Evolutionary conservation across 2,113 vertebrate species (phyloP), one percentile per base, ranked within the genome.

Genomic region (Mesocricetus auratus): DNA sequence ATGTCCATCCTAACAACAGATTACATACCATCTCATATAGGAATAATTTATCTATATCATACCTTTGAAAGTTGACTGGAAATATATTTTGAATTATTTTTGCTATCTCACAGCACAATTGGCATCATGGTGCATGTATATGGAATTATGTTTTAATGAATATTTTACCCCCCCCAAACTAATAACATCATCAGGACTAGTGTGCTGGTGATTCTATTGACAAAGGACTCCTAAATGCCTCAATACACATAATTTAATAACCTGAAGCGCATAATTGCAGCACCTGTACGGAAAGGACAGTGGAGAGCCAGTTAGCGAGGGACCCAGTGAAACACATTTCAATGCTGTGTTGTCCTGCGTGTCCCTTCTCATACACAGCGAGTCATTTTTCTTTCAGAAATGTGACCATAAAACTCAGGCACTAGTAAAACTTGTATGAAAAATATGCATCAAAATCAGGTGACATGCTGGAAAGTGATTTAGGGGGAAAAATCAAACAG

Each of bases 11-110:
- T 73, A 96, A 85, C n/a, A 83, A 68, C 36, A 74, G 42, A 74
- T 83, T 50, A 62, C 31, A 22, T 56, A 69, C 71, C 58, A 83
- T 24, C 29, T 71, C 69, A 50, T 36, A 29, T 5, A 56, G 53
- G 53, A 56, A 56, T 17, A 73, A 75, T 74, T 94, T 26, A 89
- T 62, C 45, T 12, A 29, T 29, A 75, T 16, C 11, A 64, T 71
- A 86, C 81, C 83, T 92, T 94, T 90, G 45, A 82, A 78, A 78
- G 31, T n/a, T 62, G 71, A 74, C 26, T 66, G 12, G 64, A 89
- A 78, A 93, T 45, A 24, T 53, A 86, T 45, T 89, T 78, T 68
- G 47, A 96, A 69, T 87, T 94, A 53, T 68, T 94, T 96, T 90
- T 93, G 66, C 45, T 86, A 78, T 62, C 58, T 73, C 22, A 64